Evolutionary conservation across 2,797 vertebrate genomes (phyloP), one percentile per base, ranked within the genome.

Genomic region (Malurus splendens): DNA sequence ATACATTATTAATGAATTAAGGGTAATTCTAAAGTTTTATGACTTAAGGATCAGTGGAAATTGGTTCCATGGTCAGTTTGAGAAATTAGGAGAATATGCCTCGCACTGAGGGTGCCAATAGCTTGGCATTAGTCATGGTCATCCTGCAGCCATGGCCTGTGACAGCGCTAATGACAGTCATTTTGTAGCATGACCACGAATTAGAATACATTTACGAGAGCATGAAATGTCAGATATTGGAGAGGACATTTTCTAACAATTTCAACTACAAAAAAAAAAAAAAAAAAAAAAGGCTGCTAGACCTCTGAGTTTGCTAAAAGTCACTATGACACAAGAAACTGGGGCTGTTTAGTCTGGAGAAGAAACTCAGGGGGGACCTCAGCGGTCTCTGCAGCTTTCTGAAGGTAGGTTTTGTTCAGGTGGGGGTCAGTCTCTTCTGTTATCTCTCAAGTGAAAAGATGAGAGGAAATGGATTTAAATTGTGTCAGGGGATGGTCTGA

Each of bases 1-100:
- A 98, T 98, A 98, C 96, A 98, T 98, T 99, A 98, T 98, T 99
- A 98, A 99, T 98, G 97, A 98, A 98, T 97, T 98, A 97, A 62
- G 93, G 96, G 97, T 98, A 98, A 99, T 99, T 98, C 98, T 98
- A 93, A 98, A 97, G 97, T 97, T 98, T 98, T 98, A 99, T 98
- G 98, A 98, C 96, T 97, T 97, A 96, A 96, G 95, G 96, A 98
- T 98, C 98, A 95, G 93, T 97, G 96, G 96, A 98, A 98, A 99
- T 98, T 98, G 97, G 97, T 98, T 99, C 97, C 97, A 98, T 98
- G 98, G 98, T 98, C 98, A 98, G 98, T 98, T 98, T 98, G 98
- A 98, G 98, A 98, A 98, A 99, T 98, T 97, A 98, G 95, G 95
- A 97, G 97, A 98, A 97, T 98, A 97, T 97, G 97, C 97, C 97